Evolutionary conservation across 2,888 invertebrate species (phyloP), one percentile per base, ranked within the genome.

Genomic region (Eupithecia insigniata): DNA sequence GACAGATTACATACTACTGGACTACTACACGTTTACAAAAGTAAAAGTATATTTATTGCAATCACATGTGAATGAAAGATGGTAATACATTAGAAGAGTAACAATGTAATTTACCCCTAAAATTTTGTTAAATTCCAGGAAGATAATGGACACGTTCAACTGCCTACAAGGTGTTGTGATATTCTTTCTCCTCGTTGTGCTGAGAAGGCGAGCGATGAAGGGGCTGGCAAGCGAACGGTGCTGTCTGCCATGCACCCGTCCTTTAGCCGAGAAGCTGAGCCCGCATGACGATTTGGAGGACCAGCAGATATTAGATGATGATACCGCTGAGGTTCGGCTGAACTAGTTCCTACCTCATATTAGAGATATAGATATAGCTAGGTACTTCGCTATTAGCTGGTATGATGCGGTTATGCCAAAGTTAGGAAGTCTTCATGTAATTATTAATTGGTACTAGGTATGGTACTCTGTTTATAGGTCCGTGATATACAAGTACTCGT

Each of bases 131-230:
- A 60, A 30, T 71, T 85, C 14, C 89, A 96, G 96, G 96, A 90
- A 93, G 82, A 90, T 96, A 60, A 95, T 95, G 83, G 96, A 96
- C 87, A 92, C 93, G 14, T 91, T 96, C 81, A 96, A 96, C 89
- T 94, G 95, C 36, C 90, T 96, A 7, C 96, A 96, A 94, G 96
- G 96, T 0, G 85, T 96, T 8, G 87, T 96, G 36, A 96, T 96
- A 83, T 96, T 96, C 85, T 76, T 96, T 34, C 89, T 96, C 30
- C 86, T 96, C 67, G 95, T 96, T 7, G 87, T 95, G 26, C 90
- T 95, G 64, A 87, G 96, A 74, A 95, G 93, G 78, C 90, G 95
- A 2, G 95, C 95, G 0, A 89, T 96, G 66, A 85, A 90, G 66
- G 95, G 94, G 2, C 81, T 96, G 66, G 95, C 94, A 0, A 86